Percentiles rank a stretch among this genome's conserved stretches.
Evolutionary conservation across 2,797 vertebrate genomes (phyloP).

Genomic region (Sphenopsis melanotis): DNA sequence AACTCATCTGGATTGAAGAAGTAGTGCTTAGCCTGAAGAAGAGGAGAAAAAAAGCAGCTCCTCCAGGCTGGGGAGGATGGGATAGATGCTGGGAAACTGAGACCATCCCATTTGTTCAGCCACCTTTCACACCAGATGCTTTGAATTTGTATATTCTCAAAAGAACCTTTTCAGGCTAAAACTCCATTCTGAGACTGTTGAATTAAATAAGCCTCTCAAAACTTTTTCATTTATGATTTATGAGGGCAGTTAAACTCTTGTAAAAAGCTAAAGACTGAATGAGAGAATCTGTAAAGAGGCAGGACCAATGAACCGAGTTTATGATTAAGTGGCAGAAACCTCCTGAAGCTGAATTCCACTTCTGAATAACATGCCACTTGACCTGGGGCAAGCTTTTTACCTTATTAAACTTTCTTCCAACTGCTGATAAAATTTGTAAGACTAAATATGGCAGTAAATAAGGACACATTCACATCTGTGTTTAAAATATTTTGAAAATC

Average conservation of each 20-base stretch:
- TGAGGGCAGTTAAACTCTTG: not conserved
- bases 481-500: slow-evolving; percentile 10
- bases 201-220: not conserved
- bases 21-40: not conserved
- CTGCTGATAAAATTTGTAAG: not conserved
- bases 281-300: not conserved
- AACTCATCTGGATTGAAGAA: not conserved
- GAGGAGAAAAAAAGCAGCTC: not conserved
- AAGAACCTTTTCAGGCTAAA: not conserved
- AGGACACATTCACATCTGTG: not conserved
- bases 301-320: not conserved
- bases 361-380: not conserved
- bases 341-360: slow-evolving; percentile 1
- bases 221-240: not conserved
- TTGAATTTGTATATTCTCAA: not conserved
- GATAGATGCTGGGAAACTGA: not conserved
- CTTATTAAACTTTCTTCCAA: not conserved
- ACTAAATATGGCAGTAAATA: not conserved
- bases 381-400: not conserved
- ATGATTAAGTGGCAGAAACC: not conserved
- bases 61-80: not conserved
- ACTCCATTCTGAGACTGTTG: not conserved
- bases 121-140: not conserved
- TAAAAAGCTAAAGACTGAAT: not conserved
- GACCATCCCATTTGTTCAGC: not conserved